These are phyloP conservation scores for Chaetura pelagica DNA, from an alignment of 2,113 vertebrate species.

Conservation along the genomic window DNA sequence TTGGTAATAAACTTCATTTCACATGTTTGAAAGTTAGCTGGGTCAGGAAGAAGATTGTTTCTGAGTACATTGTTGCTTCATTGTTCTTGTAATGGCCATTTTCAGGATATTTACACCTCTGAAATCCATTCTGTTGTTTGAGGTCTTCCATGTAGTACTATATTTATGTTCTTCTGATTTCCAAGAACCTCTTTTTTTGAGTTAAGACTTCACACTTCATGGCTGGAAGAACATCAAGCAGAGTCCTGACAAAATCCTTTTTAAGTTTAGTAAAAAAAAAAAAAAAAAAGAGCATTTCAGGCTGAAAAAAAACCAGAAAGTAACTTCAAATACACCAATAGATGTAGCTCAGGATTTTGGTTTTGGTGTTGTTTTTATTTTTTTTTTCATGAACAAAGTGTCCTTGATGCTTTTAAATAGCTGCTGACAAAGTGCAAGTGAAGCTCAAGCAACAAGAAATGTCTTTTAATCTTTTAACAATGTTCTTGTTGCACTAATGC, in stretches of 20 bases:
- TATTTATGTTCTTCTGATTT: not conserved
- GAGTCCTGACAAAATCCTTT: not conserved
- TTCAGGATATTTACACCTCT: slow-evolving; percentile 29
- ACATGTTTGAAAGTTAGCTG: not conserved
- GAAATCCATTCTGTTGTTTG: slow-evolving; percentile 23
- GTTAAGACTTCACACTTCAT: not conserved
- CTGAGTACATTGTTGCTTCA: not conserved
- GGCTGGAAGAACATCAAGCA: not conserved
- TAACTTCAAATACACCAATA: not conserved
- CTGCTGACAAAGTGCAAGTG: not conserved
- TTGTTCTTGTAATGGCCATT: not conserved
- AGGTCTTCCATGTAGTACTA: not conserved
- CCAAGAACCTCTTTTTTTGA: not conserved
- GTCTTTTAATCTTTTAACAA: not conserved
- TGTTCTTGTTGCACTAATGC: not conserved
- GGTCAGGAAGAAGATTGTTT: not conserved
- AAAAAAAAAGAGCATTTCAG: not conserved
- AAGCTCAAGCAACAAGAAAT: not conserved
- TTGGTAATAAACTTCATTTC: not conserved
- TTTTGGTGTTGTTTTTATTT: too few species aligned
- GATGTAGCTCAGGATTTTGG: not conserved
- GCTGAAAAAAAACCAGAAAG: not conserved
- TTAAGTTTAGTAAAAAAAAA: not conserved
- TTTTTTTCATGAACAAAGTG: not conserved
- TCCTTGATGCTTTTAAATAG: not conserved